Base-by-base conservation (phyloP, 1,140 invertebrate species). In the Vanessa tameamea region DNA sequence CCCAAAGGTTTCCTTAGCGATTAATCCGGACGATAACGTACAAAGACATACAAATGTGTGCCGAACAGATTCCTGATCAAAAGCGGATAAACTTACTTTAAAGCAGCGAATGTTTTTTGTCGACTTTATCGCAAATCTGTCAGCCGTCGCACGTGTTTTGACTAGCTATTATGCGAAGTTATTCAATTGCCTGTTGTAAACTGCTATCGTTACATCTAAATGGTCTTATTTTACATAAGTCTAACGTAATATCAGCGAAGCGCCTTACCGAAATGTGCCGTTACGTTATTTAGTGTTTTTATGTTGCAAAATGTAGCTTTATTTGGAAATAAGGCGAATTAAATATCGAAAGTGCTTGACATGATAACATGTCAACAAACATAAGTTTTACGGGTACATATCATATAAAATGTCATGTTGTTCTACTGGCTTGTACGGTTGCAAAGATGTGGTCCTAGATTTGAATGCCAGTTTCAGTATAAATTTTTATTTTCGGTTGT, bases 11-110 rank as follows among this genome's bases (percentile, higher is more conserved):
- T 84, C 83, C 80, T 86, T 78, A 77, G 76, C 78, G 90, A 92
- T 92, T 92, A 92, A 92, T 91, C 87, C 85, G 61, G n/a, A 79
- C 75, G 89, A 91, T 91, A 92, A 89, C 79, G 75, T 76, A 84
- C 87, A 89, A 86, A 86, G 86, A 83, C 83, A 74, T 78, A 88
- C 87, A 89, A 88, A 89, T 89, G 84, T 91, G 88, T 90, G 84
- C 87, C 87, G 84, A 88, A 88, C 81, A 87, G 88, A 91, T 89
- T 87, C 82, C 82, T 87, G 86, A 92, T 90, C 76, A 77, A 85
- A 89, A 88, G 86, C 82, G 81, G 88, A 90, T 91, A 91, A 90
- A 87, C 79, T 84, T 76, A 85, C 77, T 84, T 88, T 87, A 82
- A 85, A 75, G 85, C 82, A 84, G 80, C 83, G 87, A 85, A 85